Conservation (phyloP, 1,140 invertebrate genomes). For the Aphelinus certus region DNA sequence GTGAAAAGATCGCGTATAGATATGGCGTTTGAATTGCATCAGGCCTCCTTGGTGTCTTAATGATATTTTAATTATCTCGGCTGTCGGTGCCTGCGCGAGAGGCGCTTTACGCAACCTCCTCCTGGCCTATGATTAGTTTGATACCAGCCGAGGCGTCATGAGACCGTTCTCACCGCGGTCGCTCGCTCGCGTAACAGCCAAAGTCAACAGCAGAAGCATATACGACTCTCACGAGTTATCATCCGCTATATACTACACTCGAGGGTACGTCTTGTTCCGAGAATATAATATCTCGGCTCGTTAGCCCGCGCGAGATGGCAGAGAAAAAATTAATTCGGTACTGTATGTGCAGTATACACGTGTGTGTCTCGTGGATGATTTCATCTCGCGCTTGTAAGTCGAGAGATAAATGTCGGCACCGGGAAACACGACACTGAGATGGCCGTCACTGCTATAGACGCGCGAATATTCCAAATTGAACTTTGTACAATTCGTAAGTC, state of each 20-base stretch:
- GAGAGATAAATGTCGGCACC: no score
- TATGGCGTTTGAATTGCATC: background rate
- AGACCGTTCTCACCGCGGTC: constrained; percentile 3
- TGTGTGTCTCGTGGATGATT: no score
- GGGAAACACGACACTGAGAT: no score
- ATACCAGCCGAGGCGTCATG: constrained; percentile 6
- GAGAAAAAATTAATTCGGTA: no score
- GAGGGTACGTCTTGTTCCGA: background rate
- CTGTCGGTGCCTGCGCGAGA: background rate
- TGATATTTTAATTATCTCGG: constrained; percentile 32
- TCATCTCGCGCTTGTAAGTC: no score
- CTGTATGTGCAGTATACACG: no score
- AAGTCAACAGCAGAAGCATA: constrained; percentile 21
- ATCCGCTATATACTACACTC: background rate
- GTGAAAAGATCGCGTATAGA: no score
- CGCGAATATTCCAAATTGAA: no score
- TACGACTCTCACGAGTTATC: constrained; percentile 7
- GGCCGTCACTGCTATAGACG: no score
- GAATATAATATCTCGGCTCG: background rate
- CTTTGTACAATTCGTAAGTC: no score
- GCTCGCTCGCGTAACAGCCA: background rate
- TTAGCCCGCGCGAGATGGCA: no score
- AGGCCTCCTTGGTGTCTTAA: background rate
- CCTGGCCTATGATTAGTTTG: constrained; percentile 16
- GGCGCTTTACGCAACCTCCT: constrained; percentile 7